Evolutionary conservation across 64 coral and sea anemone genomes (phyloP), one percentile per base, ranked within the genome.

Genomic region (Orbicella faveolata): DNA sequence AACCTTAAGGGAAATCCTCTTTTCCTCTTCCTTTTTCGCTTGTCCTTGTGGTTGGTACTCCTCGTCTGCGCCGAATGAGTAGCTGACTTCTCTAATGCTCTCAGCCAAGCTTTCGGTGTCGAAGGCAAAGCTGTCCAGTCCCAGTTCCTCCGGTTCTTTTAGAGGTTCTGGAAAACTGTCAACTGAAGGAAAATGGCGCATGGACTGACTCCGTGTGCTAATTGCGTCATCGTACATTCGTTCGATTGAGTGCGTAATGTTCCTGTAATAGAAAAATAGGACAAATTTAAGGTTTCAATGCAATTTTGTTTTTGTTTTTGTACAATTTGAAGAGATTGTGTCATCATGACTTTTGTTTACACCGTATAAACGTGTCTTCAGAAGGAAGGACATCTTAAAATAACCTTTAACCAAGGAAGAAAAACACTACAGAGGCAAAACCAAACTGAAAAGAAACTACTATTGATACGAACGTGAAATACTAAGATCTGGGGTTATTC

Each of bases 41-140:
- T 44, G 23, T 6, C 30, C 55, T 70, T 70, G 21, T 0, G 82
- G 65, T 39, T 85, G 82, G 9, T 26, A 85, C n/a, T 85, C 82
- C n/a, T 85, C 82, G 15, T 85, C 82, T 13, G 82, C 64, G 36
- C 82, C 82, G 37, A 85, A 85, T 2, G 82, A 41, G 1, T 44
- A 72, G 11, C 36, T 41, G 18, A 85, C 68, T 52, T 67, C 65
- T 52, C 68, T 66, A 30, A 85, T 85, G 34, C 82, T 85, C 21
- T 85, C 82, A 25, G 70, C 48, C 63, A 85, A n/a, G 48, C 82
- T 85, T 85, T 85, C 82, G 19, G 39, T 37, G 23, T 85, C 82
- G 23, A 85, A 85, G 13, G 65, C 82, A 23, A 85, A 85, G 65
- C 48, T 70, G 64, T 85, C 82, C 2, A 85, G 63, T n/a, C 68